Evolutionary conservation across 53 echinoderm and acorn worm genomes (phyloP), one percentile per base, ranked within the genome.

Genomic region (Henricia sp.): DNA sequence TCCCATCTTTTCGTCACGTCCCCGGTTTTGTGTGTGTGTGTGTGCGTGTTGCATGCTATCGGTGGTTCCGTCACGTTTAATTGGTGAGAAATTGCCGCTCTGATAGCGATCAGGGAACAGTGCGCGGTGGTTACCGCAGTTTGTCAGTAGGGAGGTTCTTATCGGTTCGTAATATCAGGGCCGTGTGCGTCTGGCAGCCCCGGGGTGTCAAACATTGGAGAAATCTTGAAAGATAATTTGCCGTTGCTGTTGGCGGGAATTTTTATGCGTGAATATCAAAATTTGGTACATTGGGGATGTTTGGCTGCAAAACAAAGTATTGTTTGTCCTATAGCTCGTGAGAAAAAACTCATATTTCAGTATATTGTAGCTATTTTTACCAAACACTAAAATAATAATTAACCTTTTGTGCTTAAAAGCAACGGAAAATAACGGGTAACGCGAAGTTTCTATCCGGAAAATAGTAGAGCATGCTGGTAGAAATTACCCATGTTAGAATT

Each of bases 21-120:
- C 23, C 35, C 35, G 2, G 4, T 33, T 52, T 29, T 34, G 14
- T 10, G 27, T 44, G 23, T 70, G 46, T 29, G 10, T 38, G 21
- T 43, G 46, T 27, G 12, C 39, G 23, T 55, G 10, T 55, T 56
- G 57, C 21, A 5, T 20, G 21, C 44, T 16, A 9, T 70, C 50
- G 10, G 9, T 11, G 14, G 52, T 37, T 35, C 28, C 14, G 71
- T 72, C 36, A 14, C 72, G 8, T 72, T 72, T 52, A 72, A 72
- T 72, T 51, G 72, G 35, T 21, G 36, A 51, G 72, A 35, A 52
- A 72, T 72, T 72, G 72, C 72, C 53, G 33, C 34, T 33, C 26
- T 27, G 72, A 72, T 72, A 29, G 52, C 72, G 35, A 52, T 72
- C 72, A 43, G 36, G 17, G 34, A 14, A n/a, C n/a, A 1, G 3